A percentile compares a stretch with the other conserved stretches of the same genome.
These are phyloP conservation scores for Branchipolynoe longqiensis DNA, from an alignment of 2,888 invertebrate genomes.

Conservation along the genomic window DNA sequence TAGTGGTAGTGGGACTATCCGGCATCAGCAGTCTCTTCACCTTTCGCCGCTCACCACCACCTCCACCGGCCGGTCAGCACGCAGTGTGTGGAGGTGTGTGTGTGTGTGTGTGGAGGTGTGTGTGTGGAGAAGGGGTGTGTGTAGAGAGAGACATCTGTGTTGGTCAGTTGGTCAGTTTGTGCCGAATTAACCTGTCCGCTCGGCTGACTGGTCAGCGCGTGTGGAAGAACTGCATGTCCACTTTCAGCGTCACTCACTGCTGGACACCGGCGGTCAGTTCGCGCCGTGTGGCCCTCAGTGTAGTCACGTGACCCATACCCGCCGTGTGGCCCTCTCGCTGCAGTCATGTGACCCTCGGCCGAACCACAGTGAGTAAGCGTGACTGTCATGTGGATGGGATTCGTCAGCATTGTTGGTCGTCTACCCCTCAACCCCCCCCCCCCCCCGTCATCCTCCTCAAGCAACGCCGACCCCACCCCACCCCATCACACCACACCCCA, in stretches of 20 bases:
- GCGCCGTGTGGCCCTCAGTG: conserved; percentile 5
- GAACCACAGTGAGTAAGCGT: conserved; percentile 42
- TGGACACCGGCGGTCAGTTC: too few relatives aligned
- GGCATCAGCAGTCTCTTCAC: too few relatives aligned
- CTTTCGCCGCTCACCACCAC: too few relatives aligned
- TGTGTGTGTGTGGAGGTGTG: too few relatives aligned
- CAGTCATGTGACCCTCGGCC: too few relatives aligned
- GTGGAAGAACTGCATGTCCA: conserved; percentile 24
- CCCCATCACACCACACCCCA: too few relatives aligned
- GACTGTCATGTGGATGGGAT: conserved; percentile 30
- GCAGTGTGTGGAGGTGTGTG: too few relatives aligned
- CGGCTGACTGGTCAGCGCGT: conserved; percentile 31
- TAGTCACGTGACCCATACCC: not conserved
- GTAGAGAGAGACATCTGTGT: conserved; percentile 29
- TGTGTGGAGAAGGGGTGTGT: too few relatives aligned
- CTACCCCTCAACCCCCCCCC: not conserved
- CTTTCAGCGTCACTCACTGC: not conserved
- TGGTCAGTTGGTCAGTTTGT: conserved; percentile 48
- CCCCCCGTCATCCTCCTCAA: not conserved
- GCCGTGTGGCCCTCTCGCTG: not conserved
- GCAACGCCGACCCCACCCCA: too few relatives aligned
- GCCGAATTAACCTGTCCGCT: conserved; percentile 47
- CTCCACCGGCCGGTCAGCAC: too few relatives aligned
- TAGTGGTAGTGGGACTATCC: too few relatives aligned
- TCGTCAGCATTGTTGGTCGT: conserved; percentile 6